Evolutionary conservation across 1,140 invertebrate genomes (phyloP).

Genomic region (Palaemon carinicauda): DNA sequence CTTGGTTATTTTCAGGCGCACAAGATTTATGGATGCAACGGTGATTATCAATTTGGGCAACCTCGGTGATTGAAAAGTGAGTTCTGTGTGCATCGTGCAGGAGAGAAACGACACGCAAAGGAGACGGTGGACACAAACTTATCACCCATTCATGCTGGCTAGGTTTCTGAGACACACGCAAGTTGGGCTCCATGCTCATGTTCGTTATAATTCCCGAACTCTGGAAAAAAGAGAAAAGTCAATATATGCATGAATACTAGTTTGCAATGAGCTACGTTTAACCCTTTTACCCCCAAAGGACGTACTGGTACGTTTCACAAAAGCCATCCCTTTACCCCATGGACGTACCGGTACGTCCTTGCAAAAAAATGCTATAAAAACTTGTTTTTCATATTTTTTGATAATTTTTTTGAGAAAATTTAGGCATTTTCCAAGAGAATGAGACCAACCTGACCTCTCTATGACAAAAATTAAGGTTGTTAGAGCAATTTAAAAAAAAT

Average conservation of each 20-base stretch:
- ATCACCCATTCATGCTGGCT: conserved; percentile 56
- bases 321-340: too few relatives aligned
- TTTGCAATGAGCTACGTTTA: background rate
- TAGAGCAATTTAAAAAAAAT: too few relatives aligned
- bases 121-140: conserved; percentile 61
- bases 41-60: conserved; percentile 63
- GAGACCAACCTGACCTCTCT: too few relatives aligned
- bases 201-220: conserved; percentile 25
- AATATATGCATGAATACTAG: background rate
- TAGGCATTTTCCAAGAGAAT: too few relatives aligned
- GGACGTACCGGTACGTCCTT: too few relatives aligned
- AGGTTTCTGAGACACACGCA: conserved; percentile 55
- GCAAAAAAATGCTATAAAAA: too few relatives aligned
- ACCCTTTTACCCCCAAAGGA: too few relatives aligned
- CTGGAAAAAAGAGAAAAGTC: background rate
- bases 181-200: conserved; percentile 46
- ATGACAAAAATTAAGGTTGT: too few relatives aligned
- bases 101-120: conserved; percentile 72
- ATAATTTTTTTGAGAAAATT: too few relatives aligned
- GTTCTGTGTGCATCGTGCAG: conserved; percentile 77
- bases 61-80: conserved; percentile 74
- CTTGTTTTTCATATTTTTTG: too few relatives aligned
- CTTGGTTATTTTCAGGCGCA: conserved; percentile 64
- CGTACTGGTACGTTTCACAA: too few relatives aligned
- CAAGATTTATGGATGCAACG: conserved; percentile 63